Evolutionary conservation across 2,888 invertebrate genomes (phyloP), one percentile per base, ranked within the genome.

Genomic region (Cheilosia vulpina): DNA sequence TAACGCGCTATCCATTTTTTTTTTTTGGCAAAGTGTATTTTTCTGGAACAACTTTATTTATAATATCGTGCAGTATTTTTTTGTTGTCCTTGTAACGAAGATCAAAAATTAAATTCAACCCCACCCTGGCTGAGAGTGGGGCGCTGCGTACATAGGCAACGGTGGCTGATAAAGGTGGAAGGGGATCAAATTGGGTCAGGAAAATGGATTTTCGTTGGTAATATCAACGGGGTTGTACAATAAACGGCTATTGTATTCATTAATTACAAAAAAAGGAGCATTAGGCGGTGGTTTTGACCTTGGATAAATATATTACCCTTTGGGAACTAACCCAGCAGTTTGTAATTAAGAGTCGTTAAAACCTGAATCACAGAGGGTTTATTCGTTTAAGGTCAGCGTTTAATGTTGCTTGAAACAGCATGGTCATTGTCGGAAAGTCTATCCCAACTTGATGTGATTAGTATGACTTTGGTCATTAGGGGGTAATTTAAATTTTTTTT

Each of bases 201-300:
- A 68, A 6, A 53, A 57, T 21, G 1, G 9, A n/a, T 21, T 69
- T 53, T 15, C 7, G 6, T 1, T 13, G n/a, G 21, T 45, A 73
- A 45, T 63, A 63, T 72, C 73, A 63, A 34, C 24, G 57, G 57
- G 43, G 27, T 55, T 17, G 24, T 55, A 43, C 43, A 66, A 66
- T 41, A 68, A 53, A 45, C 27, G 34, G 15, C 34, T 5, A 68
- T 68, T 60, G 77, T 47, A 77, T 52, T 60, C 66, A 60, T 68
- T 77, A 77, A 62, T 69, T 69, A 77, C 21, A 53, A 21, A 34
- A 24, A 43, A 60, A 52, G 58, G 53, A 3, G n/a, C 53, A 17
- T 38, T 68, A 19, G 47, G 24, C n/a, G 45, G 34, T 62, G 60
- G 24, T 43, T 62, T 21, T 68, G 60, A 68, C 77, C 68, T 62